Base-by-base conservation (phyloP, 2,797 vertebrate genomes). In the Toxotes lorentzi region DNA sequence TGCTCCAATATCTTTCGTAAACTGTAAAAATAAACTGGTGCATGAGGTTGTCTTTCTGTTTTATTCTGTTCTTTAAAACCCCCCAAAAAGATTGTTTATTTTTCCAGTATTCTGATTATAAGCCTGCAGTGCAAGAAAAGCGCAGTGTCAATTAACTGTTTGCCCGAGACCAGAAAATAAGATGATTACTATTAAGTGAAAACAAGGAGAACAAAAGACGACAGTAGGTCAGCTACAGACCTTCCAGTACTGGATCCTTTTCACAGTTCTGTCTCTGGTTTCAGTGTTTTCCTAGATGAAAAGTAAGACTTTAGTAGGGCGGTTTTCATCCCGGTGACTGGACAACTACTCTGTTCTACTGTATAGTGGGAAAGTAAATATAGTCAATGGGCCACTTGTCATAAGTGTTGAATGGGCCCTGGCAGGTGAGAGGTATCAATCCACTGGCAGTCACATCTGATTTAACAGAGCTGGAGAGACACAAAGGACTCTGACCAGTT, bases 371-470 rank as follows among this genome's bases (percentile, higher is more conserved):
- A 45, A 27, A 38, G 14, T 50, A 54, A 43, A 70, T 56, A 59
- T 14, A 70, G 54, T 66, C 41, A 63, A 56, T 58, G 43, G 19
- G 27, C 32, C 40, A 45, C 14, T 73, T 53, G 64, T 16, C 51
- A 54, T 8, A 14, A 54, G 7, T 30, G 13, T 30, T 30, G 24
- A 54, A 16, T 30, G 13, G 51, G 51, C 10, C 4, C 23, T 50
- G 54, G 47, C 78, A 84, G 59, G 57, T 62, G 56, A 73, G 59
- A 56, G n/a, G 47, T 77, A 82, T 82, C 69, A 73, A 16, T 80
- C 66, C 34, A 24, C 69, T 73, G 72, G 34, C 64, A 45, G 56
- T 73, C 69, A 77, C 24, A 45, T 69, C 71, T 51, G 24, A 59
- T 72, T 74, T 50, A 50, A 59, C 53, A 66, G 30, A 60, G 76